A percentile compares a stretch with the other conserved stretches of the same genome.
Evolutionary conservation across 2,888 invertebrate species (phyloP).

Genomic region (Patella pellucida): DNA sequence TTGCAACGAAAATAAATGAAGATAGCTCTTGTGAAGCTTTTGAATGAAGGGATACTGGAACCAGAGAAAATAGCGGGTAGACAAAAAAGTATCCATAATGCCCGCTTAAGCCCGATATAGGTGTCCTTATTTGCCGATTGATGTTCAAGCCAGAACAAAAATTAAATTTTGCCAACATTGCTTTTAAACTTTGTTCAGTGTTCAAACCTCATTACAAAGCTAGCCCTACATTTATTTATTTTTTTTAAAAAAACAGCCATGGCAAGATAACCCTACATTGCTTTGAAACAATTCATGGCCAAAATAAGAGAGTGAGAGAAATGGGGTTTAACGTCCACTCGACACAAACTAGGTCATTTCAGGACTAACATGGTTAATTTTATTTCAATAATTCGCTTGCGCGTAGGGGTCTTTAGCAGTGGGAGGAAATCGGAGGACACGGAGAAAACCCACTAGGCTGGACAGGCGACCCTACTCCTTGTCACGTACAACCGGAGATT

Average conservation of each 20-base stretch:
- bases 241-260: slow-evolving; percentile 16
- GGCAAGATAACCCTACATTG: no score
- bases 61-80: neutral
- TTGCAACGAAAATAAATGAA: neutral
- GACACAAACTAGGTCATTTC: no score
- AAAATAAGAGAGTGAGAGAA: no score
- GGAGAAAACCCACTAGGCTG: no score
- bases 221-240: no score
- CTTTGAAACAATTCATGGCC: neutral
- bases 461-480: no score
- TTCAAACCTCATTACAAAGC: slow-evolving; percentile 4
- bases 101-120: neutral
- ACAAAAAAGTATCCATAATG: neutral
- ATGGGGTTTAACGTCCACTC: no score
- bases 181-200: slow-evolving; percentile 4
- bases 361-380: no score
- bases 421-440: no score
- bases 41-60: neutral
- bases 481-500: no score
- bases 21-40: neutral
- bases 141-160: slow-evolving; percentile 18
- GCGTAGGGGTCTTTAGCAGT: no score
- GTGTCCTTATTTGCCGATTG: slow-evolving; percentile 10
- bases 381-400: no score
- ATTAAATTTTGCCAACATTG: slow-evolving; percentile 14